Base-by-base conservation (phyloP, 2,888 invertebrate species). In the Drosophila greeni region DNA sequence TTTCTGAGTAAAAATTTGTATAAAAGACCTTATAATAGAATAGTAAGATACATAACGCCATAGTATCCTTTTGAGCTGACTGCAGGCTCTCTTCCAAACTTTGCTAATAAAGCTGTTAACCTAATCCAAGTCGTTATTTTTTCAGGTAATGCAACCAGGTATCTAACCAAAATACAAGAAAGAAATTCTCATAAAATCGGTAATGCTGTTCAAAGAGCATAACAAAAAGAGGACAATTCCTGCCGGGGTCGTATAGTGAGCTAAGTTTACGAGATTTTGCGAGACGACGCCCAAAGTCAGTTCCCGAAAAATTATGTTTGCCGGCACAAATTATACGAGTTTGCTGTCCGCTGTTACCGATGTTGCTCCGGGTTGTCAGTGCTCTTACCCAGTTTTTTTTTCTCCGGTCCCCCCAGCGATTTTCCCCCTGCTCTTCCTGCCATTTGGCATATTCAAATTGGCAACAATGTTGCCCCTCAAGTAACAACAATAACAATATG, bases 251-350 rank as follows among this genome's bases (percentile, higher is more conserved):
- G 61, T 60, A 45, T 60, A 61, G 37, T 61, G 45, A 37, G 45
- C 45, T 5, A 37, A 45, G 29, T 61, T 60, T 45, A 60, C 61
- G 61, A 60, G 61, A 37, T 29, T 33, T 3, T 20, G 20, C 20
- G 33, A 1, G 23, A 45, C 20, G 20, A 20, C 37, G 39, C 20
- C 29, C 16, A 7, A 16, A 31, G 62, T 23, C 58, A 29, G 29
- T 37, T 26, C 16, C 23, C 23, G n/a, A 34, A 68, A 68, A 68
- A 66, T 66, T 69, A 70, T 62, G 70, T 42, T 67, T 53, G 52
- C 70, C 48, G 36, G 61, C 70, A 69, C 52, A 67, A 69, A 67
- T 67, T 67, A 67, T 67, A 67, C 53, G 67, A 67, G 66, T 52
- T 31, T 48, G 58, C 59, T 24, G 37, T 37, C 33, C 31, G 36